These are phyloP conservation scores for Sebastes vulpes DNA, from an alignment of 2,797 vertebrate genomes.

Conservation along the genomic window DNA sequence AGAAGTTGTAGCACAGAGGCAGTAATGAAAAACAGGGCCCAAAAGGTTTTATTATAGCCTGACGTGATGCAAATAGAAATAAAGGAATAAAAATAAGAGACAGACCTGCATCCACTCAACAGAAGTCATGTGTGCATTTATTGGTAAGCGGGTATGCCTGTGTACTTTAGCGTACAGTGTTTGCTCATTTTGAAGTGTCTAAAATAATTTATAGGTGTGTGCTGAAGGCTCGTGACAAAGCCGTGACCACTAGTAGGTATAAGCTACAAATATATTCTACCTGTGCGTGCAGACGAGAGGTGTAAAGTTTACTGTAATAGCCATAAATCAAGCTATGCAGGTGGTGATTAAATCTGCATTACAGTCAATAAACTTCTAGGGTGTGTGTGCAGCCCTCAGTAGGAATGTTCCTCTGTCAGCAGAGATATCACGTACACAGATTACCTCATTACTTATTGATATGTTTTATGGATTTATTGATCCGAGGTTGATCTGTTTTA, in stretches of 20 bases:
- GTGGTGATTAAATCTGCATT: conserved; percentile 39
- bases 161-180: neutral
- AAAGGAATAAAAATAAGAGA: neutral
- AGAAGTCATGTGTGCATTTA: neutral
- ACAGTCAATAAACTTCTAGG: conserved; percentile 14
- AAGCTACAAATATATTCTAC: neutral
- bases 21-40: conserved; percentile 22
- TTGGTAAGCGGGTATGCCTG: neutral
- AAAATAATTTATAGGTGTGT: neutral
- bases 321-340: conserved; percentile 26
- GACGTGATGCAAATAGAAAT: conserved; percentile 3
- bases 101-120: neutral
- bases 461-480: conserved; percentile 16
- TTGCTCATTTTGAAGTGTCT: neutral
- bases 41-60: conserved; percentile 3
- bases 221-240: neutral
- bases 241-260: neutral
- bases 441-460: neutral
- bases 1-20: conserved; percentile 7
- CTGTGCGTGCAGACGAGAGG: neutral
- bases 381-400: neutral
- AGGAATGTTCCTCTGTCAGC: neutral
- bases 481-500: neutral
- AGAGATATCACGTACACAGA: neutral
- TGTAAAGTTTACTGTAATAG: conserved; percentile 20